Evolutionary conservation across 2,888 invertebrate species (phyloP).

Genomic region (Zygaena filipendulae): DNA sequence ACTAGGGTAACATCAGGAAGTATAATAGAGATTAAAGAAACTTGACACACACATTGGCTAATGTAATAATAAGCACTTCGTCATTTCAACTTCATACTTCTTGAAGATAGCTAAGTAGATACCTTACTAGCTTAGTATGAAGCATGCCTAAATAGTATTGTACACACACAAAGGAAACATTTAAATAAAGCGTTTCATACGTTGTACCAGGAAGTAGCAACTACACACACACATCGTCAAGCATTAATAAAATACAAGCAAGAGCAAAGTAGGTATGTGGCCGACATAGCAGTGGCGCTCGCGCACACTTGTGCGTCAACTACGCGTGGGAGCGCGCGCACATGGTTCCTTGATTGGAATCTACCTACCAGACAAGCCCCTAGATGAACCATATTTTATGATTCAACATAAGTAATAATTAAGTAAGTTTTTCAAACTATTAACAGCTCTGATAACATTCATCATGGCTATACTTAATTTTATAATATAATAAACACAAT

Average conservation of each 20-base stretch:
- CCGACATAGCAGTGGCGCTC: constrained; percentile 51
- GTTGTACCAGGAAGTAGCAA: constrained; percentile 66
- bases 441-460: constrained; percentile 11
- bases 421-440: constrained; percentile 1
- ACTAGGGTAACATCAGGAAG: constrained; percentile 56
- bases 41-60: constrained; percentile 53
- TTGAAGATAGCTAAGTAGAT: no score
- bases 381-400: no score
- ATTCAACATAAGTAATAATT: no score
- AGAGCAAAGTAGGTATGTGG: no score
- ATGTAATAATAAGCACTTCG: constrained; percentile 62
- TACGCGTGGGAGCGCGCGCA: constrained; percentile 66
- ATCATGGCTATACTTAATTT: constrained; percentile 21
- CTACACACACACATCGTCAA: constrained; percentile 50
- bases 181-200: constrained; percentile 64
- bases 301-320: constrained; percentile 58
- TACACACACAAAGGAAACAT: constrained; percentile 58
- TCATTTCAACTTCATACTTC: no score
- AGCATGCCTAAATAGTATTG: constrained; percentile 48
- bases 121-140: no score
- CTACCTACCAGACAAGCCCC: constrained; percentile 60
- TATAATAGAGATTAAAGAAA: constrained; percentile 66
- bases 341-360: constrained; percentile 61
- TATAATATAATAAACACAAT: no score
- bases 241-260: no score